phyloP scores from a whole-genome alignment of 2,113 vertebrate genomes.

The Oncorhynchus mykiss region DNA sequence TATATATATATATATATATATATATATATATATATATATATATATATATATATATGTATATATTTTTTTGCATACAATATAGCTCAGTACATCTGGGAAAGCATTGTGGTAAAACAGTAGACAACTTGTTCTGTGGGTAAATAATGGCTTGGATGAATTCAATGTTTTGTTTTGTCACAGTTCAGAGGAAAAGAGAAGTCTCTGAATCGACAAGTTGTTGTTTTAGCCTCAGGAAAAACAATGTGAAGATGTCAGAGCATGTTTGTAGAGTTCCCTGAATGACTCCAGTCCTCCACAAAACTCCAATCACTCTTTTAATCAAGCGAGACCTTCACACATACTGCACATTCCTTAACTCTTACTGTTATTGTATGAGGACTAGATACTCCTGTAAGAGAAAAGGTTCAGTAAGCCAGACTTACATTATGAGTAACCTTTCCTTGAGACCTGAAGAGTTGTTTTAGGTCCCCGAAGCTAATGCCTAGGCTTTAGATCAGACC shows the following conservation, averaged over 20 bases:
- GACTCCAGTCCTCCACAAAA: not conserved
- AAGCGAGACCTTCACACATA: not conserved
- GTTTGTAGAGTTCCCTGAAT: constrained; percentile 21
- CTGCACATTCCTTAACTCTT: not conserved
- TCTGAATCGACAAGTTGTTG: not conserved
- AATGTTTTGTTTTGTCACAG: too few relatives aligned
- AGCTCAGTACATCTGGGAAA: not conserved
- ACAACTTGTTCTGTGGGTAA: too few relatives aligned
- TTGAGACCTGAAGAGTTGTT: not conserved
- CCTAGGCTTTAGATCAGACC: too few relatives aligned
- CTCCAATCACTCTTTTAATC: not conserved
- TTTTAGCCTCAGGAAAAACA: constrained; percentile 16
- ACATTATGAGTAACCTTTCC: too few relatives aligned
- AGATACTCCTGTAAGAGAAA: not conserved
- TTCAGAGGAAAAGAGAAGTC: not conserved
- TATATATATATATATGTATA: too few relatives aligned
- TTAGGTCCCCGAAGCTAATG: too few relatives aligned
- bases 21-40: too few relatives aligned
- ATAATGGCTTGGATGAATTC: too few relatives aligned
- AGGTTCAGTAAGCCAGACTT: too few relatives aligned
- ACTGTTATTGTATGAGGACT: not conserved
- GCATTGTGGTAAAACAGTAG: too few relatives aligned
- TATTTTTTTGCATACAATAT: too few relatives aligned
- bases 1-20: too few relatives aligned
- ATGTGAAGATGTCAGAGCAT: constrained; percentile 20